phyloP scores from a whole-genome alignment of 2,797 vertebrate genomes.

The Hydrocynus forskahlii region DNA sequence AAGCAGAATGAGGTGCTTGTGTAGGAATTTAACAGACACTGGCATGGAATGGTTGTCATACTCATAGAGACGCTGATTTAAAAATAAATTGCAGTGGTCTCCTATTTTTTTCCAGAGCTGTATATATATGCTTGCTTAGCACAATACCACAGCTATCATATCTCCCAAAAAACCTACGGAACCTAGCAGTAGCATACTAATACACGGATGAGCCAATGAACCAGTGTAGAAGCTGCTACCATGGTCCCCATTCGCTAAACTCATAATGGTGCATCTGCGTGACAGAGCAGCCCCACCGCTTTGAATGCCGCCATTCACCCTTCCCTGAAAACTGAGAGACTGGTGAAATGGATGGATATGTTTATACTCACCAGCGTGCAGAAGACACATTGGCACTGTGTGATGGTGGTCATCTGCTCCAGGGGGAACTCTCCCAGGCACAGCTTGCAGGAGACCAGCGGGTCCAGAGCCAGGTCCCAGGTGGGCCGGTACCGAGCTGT shows the following conservation, averaged over 20 bases:
- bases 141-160: too few relatives aligned
- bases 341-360: neutral
- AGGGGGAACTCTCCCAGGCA: constrained; percentile 96
- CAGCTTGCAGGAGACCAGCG: constrained; percentile 96
- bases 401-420: constrained; percentile 97
- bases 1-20: too few relatives aligned
- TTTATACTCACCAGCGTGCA: constrained; percentile 90
- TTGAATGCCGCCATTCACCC: neutral
- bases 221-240: too few relatives aligned
- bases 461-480: constrained; percentile 97
- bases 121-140: too few relatives aligned
- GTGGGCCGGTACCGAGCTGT: constrained; percentile 93
- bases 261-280: neutral
- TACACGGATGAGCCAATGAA: too few relatives aligned
- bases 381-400: constrained; percentile 99
- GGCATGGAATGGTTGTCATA: too few relatives aligned
- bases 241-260: neutral
- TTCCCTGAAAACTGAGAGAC: neutral
- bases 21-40: too few relatives aligned
- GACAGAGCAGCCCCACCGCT: neutral
- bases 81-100: too few relatives aligned
- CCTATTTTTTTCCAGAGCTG: too few relatives aligned
- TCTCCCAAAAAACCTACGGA: too few relatives aligned
- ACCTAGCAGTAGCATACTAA: too few relatives aligned
- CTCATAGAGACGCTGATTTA: too few relatives aligned